Evolutionary conservation across 92 coral and sea anemone genomes (phyloP).

Genomic region (Pocillopora meandrina): DNA sequence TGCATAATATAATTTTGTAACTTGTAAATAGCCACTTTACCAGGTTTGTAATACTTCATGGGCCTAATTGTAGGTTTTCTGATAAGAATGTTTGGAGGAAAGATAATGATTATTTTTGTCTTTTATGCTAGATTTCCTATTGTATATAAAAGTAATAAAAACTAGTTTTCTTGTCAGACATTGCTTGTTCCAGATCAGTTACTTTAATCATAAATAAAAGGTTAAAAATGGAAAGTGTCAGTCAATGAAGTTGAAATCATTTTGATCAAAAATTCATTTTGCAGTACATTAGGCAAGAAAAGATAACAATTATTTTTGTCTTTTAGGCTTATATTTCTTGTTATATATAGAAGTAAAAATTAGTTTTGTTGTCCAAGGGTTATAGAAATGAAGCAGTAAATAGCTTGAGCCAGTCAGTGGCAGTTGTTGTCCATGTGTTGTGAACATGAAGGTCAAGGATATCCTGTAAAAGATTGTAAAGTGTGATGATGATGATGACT

Average conservation of each 20-base stretch:
- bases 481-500: too few relatives aligned
- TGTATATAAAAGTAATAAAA: neutral
- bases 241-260: too few relatives aligned
- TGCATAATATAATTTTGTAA: neutral
- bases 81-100: neutral
- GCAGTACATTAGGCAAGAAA: too few relatives aligned
- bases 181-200: too few relatives aligned
- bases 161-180: neutral
- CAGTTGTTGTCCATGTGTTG: too few relatives aligned
- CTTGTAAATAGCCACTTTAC: neutral
- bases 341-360: neutral
- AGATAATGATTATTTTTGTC: neutral
- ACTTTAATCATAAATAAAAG: neutral
- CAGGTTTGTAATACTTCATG: neutral
- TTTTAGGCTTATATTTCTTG: neutral
- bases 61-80: constrained; percentile 4
- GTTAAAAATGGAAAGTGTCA: too few relatives aligned
- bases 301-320: neutral
- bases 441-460: too few relatives aligned
- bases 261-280: too few relatives aligned
- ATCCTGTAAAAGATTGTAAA: too few relatives aligned
- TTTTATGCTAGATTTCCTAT: neutral
- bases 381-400: neutral
- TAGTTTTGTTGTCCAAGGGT: neutral
- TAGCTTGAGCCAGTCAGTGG: too few relatives aligned